A percentile compares a stretch with the other conserved stretches of the same genome.
Evolutionary conservation across 2,888 invertebrate genomes (phyloP).

Genomic region (Melangyna quadrimaculata): DNA sequence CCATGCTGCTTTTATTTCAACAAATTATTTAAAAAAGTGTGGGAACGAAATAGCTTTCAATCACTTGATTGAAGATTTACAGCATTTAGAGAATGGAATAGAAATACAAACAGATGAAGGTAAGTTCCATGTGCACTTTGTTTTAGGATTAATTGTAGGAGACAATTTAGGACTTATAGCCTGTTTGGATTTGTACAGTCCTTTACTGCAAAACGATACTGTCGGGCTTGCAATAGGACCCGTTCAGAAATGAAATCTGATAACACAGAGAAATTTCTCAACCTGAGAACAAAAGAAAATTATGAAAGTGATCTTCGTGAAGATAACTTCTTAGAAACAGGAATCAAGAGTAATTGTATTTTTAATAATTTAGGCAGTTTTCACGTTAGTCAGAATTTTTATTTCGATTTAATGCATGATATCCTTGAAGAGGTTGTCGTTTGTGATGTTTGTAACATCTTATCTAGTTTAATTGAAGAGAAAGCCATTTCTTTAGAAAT

Average conservation of each 20-base stretch:
- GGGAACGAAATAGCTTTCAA: neutral
- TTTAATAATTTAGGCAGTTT: constrained; percentile 28
- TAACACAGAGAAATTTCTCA: neutral
- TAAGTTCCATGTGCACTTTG: neutral
- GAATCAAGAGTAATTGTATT: constrained; percentile 26
- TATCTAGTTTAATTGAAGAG: constrained; percentile 28
- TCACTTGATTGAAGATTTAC: no score
- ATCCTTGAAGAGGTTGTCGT: constrained; percentile 23
- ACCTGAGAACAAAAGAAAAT: no score
- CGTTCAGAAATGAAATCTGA: constrained; percentile 8
- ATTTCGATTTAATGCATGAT: constrained; percentile 51
- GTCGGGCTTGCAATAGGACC: neutral
- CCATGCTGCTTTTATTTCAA: constrained; percentile 48
- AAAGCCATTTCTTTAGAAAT: neutral
- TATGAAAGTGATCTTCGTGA: no score
- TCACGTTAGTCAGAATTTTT: constrained; percentile 44
- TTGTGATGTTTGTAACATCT: constrained; percentile 14
- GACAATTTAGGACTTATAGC: no score
- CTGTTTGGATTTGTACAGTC: neutral
- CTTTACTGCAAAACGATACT: neutral
- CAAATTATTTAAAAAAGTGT: constrained; percentile 58
- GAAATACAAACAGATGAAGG: neutral
- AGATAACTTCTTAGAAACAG: no score
- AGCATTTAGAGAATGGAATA: constrained; percentile 5
- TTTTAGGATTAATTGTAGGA: no score